phyloP scores from a whole-genome alignment of 2,113 vertebrate species.

The Ptychochromis oligacanthus region DNA sequence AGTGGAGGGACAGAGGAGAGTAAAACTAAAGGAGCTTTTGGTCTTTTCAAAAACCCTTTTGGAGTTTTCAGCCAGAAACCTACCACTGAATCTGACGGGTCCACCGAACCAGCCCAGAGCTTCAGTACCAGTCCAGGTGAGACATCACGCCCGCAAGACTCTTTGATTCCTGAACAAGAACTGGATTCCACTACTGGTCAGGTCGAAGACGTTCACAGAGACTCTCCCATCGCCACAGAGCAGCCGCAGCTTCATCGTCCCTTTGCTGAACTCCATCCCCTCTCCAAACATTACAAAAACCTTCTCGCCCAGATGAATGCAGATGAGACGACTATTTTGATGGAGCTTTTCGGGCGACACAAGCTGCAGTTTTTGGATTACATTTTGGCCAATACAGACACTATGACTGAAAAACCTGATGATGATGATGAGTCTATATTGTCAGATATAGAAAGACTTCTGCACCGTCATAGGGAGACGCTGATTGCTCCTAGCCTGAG shows the following conservation, averaged over 20 bases:
- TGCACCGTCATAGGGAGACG: conserved; percentile 63
- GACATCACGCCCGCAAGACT: neutral
- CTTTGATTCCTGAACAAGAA: conserved; percentile 18
- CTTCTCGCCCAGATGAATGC: conserved; percentile 58
- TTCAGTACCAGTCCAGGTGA: neutral
- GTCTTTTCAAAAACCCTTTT: conserved; percentile 50
- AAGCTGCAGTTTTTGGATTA: conserved; percentile 76
- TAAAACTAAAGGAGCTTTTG: conserved; percentile 29
- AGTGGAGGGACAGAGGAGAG: neutral
- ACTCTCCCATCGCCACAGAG: conserved; percentile 2
- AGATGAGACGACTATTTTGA: conserved; percentile 47
- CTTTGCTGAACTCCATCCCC: neutral
- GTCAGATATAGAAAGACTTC: conserved; percentile 59
- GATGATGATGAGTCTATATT: conserved; percentile 63
- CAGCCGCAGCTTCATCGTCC: neutral
- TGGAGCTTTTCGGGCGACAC: conserved; percentile 63
- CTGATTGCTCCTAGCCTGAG: conserved; percentile 20
- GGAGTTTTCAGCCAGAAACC: conserved; percentile 36
- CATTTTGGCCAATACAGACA: conserved; percentile 48
- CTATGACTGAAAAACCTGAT: conserved; percentile 22
- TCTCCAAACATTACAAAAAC: conserved; percentile 53
- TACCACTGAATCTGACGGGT: neutral
- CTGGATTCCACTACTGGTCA: neutral
- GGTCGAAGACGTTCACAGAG: neutral
- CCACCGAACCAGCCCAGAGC: neutral